Base-by-base conservation (phyloP, 2,888 invertebrate genomes). In the Melangyna quadrimaculata region DNA sequence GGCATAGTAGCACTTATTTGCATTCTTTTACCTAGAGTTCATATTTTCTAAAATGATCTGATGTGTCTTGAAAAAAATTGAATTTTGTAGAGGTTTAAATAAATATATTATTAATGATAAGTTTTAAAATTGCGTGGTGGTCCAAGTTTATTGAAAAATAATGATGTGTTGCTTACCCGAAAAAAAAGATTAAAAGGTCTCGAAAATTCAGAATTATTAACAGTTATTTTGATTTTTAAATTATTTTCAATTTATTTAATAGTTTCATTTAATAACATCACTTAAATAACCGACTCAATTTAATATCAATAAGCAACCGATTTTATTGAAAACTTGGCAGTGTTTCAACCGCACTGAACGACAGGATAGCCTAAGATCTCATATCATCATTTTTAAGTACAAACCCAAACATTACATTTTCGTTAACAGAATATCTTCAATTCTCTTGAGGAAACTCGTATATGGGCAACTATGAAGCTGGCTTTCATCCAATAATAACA, bases 401-500 rank as follows among this genome's bases (percentile, higher is more conserved):
- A 72, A 84, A 78, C 67, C 51, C 72, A 69, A 80, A 80, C 45
- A 71, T 55, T n/a, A 79, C 79, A 79, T 63, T 48, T 79, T 74
- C 35, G 77, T 65, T 35, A 81, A 81, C 82, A 73, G 69, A 32
- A 78, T 74, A 79, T 79, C 67, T 37, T 63, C 59, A 51, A 51
- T 10, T 9, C 10, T 8, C 51, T 14, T 14, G 24, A 51, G 7
- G 14, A 7, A 17, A 12, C 24, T 19, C n/a, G n/a, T n/a, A n/a
- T n/a, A 70, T 45, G 67, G 71, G 40, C 70, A 71, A 65, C 70
- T 75, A n/a, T n/a, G 19, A 72, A 61, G 32, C 84, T 84, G 84
- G 84, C 84, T 80, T 14, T 32, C 53, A 72, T 84, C 84, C 84
- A 84, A 84, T 75, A 37, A 32, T 70, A 73, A 78, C 82, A 73